phyloP scores from a whole-genome alignment of 2,797 vertebrate species.

The Microcaecilia unicolor region DNA sequence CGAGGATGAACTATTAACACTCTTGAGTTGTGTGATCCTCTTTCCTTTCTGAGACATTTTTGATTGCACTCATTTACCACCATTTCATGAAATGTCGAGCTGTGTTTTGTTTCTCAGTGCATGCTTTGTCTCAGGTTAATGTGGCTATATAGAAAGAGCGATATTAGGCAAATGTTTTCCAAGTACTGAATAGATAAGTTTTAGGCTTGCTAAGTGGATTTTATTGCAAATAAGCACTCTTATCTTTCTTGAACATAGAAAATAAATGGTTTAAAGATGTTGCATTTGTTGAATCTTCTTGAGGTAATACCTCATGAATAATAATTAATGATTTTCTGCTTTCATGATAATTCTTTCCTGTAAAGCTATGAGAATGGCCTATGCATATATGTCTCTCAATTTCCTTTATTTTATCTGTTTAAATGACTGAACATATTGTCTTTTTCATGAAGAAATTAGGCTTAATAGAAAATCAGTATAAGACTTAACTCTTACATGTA shows the following conservation, averaged over 20 bases:
- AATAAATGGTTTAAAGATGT: constrained; percentile 6
- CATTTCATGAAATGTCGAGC: background rate
- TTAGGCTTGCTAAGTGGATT: background rate
- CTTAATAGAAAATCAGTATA: background rate
- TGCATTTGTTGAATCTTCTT: constrained; percentile 4
- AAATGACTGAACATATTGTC: background rate
- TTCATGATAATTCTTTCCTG: background rate
- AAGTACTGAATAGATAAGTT: background rate
- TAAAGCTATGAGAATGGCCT: constrained; percentile 3
- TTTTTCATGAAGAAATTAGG: background rate
- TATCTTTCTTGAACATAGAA: constrained; percentile 8
- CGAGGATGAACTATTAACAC: background rate
- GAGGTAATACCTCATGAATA: constrained; percentile 7
- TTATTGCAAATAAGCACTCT: constrained; percentile 4
- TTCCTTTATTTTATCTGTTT: background rate
- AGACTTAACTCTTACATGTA: no score
- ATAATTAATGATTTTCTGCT: constrained; percentile 7
- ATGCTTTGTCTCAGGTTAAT: background rate
- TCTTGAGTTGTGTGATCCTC: background rate
- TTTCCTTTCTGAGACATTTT: background rate
- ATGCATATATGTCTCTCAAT: no score
- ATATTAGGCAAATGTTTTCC: background rate
- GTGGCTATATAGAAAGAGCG: background rate
- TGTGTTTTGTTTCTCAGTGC: background rate
- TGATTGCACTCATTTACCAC: background rate